Evolutionary conservation across 2,888 invertebrate genomes (phyloP).

Genomic region (Synergus japonicus): DNA sequence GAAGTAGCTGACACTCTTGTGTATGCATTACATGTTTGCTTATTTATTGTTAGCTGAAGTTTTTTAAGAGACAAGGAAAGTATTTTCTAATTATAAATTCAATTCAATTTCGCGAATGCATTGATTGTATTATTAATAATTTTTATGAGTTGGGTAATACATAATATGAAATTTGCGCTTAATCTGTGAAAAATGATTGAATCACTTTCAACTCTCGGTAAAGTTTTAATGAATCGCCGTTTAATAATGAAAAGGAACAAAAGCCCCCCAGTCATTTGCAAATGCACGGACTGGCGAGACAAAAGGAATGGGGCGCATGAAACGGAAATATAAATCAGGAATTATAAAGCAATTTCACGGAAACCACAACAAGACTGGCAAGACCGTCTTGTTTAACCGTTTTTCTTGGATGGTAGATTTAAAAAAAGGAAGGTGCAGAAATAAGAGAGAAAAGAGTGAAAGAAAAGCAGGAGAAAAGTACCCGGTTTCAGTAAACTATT

Average conservation of each 20-base stretch:
- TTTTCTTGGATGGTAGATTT: slow-evolving; percentile 8
- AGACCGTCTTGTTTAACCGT: slow-evolving; percentile 30
- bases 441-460: slow-evolving; percentile 37
- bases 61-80: not conserved
- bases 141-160: not conserved
- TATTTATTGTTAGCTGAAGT: not conserved
- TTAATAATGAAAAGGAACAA: slow-evolving; percentile 30
- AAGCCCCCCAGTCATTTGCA: slow-evolving; percentile 34
- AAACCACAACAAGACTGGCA: slow-evolving; percentile 64
- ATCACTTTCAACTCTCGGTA: slow-evolving; percentile 15
- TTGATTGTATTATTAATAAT: not conserved
- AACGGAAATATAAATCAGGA: slow-evolving; percentile 66
- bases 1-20: not conserved
- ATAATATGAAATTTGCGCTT: not conserved
- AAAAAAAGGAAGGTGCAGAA: slow-evolving; percentile 11
- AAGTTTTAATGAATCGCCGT: slow-evolving; percentile 37
- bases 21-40: slow-evolving; percentile 5
- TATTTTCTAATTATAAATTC: not conserved
- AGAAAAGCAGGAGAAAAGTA: slow-evolving; percentile 42
- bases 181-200: slow-evolving; percentile 29
- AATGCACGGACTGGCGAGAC: slow-evolving; percentile 30
- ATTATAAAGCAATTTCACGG: slow-evolving; percentile 70
- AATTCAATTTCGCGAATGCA: not conserved
- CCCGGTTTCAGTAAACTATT: slow-evolving; percentile 62
- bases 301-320: slow-evolving; percentile 30